Evolutionary conservation across 2,888 invertebrate species (phyloP).

Genomic region (Hyposoter didymator): DNA sequence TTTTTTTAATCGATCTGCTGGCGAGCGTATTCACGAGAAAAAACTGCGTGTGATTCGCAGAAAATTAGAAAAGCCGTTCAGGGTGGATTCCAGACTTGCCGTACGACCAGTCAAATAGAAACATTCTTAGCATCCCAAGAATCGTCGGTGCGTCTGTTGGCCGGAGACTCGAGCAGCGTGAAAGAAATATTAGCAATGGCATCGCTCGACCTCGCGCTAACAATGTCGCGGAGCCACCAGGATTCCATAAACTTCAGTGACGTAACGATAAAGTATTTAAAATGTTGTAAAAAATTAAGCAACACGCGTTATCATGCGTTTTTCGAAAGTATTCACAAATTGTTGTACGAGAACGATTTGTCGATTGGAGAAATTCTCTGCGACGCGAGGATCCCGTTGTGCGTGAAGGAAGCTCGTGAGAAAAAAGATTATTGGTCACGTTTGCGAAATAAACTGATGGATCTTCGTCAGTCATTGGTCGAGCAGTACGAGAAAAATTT

Average conservation of each 20-base stretch:
- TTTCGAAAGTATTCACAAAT: constrained; percentile 73
- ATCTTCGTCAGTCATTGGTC: constrained; percentile 61
- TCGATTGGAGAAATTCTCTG: constrained; percentile 74
- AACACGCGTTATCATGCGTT: constrained; percentile 73
- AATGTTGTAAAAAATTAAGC: constrained; percentile 72
- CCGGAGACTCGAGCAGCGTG: constrained; percentile 64
- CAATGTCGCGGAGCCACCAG: constrained; percentile 73
- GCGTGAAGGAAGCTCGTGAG: constrained; percentile 73
- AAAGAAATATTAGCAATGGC: constrained; percentile 78
- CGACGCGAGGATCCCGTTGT: constrained; percentile 75
- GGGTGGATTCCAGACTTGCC: constrained; percentile 79
- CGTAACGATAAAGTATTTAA: constrained; percentile 79
- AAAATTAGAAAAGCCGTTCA: constrained; percentile 79
- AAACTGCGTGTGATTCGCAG: constrained; percentile 70
- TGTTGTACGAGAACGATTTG: constrained; percentile 72
- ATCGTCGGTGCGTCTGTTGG: constrained; percentile 71
- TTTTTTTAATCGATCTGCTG: constrained; percentile 29
- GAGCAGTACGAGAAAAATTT: constrained; percentile 41
- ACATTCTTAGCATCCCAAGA: constrained; percentile 81
- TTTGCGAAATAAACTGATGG: constrained; percentile 68
- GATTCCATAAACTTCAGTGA: constrained; percentile 78
- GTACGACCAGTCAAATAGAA: constrained; percentile 78
- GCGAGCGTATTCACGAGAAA: constrained; percentile 26
- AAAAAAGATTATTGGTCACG: constrained; percentile 76
- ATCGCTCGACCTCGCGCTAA: constrained; percentile 80